These are phyloP conservation scores for Drosophila parthenogenetica DNA, from an alignment of 2,888 invertebrate species.

Conservation along the genomic window DNA sequence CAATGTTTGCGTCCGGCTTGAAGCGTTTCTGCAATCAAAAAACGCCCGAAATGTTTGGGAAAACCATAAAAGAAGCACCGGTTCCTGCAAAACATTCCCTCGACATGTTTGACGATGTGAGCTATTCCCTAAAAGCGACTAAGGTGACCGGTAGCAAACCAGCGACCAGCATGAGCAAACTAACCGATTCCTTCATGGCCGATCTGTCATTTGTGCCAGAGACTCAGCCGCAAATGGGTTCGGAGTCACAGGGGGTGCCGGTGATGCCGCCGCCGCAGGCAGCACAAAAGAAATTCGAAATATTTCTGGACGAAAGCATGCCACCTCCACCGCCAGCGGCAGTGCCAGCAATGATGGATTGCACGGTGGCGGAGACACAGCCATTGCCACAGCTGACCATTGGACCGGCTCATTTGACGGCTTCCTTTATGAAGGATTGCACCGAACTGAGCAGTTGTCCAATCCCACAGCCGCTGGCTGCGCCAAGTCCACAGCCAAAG, in stretches of 20 bases:
- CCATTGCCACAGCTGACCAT: constrained; percentile 15
- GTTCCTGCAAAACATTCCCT: constrained; percentile 24
- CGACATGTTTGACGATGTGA: constrained; percentile 51
- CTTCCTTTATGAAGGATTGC: constrained; percentile 75
- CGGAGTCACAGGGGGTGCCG: neutral
- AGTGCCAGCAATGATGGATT: constrained; percentile 29
- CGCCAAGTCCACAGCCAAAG: neutral
- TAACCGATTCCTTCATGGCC: constrained; percentile 63
- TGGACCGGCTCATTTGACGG: constrained; percentile 48
- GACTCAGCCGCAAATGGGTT: constrained; percentile 43
- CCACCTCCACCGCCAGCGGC: constrained; percentile 29
- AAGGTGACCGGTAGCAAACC: constrained; percentile 7
- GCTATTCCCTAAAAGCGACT: neutral
- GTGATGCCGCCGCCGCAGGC: neutral
- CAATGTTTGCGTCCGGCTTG: constrained; percentile 29
- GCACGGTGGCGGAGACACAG: constrained; percentile 56
- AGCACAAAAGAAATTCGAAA: constrained; percentile 50
- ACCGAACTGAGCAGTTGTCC: constrained; percentile 59
- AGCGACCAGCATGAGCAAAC: constrained; percentile 21
- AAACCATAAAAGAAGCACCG: constrained; percentile 25
- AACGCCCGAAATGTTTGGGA: constrained; percentile 57
- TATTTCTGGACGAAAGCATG: constrained; percentile 62
- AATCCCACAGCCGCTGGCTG: constrained; percentile 11
- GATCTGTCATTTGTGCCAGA: constrained; percentile 72
- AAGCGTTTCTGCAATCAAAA: constrained; percentile 65